Conservation (phyloP, 2,888 invertebrate species). For the Balanococcus diminutus region DNA sequence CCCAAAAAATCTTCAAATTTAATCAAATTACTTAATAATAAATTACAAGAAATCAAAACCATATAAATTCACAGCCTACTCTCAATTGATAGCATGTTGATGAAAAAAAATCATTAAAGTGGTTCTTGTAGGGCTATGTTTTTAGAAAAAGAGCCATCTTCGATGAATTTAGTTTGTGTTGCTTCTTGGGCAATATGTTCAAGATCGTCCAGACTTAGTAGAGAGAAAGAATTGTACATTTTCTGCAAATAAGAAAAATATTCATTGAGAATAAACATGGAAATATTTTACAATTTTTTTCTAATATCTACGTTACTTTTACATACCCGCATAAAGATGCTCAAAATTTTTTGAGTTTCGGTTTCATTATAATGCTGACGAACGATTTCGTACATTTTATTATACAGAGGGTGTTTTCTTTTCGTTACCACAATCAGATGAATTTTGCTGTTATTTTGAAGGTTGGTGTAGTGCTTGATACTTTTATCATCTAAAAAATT, state of each 20-base stretch:
- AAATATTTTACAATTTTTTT: not conserved
- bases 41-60: not conserved
- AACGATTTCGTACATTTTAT: slow-evolving; percentile 40
- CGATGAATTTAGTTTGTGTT: not conserved
- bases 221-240: slow-evolving; percentile 36
- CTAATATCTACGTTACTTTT: not conserved
- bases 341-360: slow-evolving; percentile 44
- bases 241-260: slow-evolving; percentile 26
- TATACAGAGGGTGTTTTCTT: slow-evolving; percentile 32
- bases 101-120: not conserved
- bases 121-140: not conserved
- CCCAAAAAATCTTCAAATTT: not conserved
- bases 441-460: slow-evolving; percentile 22
- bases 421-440: slow-evolving; percentile 40
- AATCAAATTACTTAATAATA: not conserved
- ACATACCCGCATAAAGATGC: slow-evolving; percentile 46
- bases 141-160: not conserved
- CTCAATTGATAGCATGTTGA: not conserved
- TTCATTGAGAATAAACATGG: not conserved
- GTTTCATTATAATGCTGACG: slow-evolving; percentile 40
- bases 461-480: not conserved
- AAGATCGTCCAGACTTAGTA: slow-evolving; percentile 44
- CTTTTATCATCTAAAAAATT: slow-evolving; percentile 32
- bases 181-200: slow-evolving; percentile 44
- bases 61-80: not conserved